A percentile compares a stretch with the other conserved stretches of the same genome.
phyloP scores from a whole-genome alignment of 1,140 invertebrate genomes.

The Diabrotica virgifera region DNA sequence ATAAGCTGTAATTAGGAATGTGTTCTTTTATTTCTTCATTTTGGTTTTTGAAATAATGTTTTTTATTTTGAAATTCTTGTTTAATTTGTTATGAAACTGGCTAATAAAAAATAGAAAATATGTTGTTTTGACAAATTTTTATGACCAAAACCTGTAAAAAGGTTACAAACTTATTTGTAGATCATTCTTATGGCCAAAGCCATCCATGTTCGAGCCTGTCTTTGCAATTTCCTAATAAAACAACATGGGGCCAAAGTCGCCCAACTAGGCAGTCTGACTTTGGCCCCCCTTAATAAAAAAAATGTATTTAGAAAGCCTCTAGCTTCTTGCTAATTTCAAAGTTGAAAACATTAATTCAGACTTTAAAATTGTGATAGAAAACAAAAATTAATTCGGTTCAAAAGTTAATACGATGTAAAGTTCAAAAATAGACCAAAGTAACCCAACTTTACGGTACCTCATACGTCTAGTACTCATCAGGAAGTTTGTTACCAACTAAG shows the following conservation, averaged over 20 bases:
- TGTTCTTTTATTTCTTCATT: not conserved
- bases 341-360: not conserved
- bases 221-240: not conserved
- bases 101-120: not conserved
- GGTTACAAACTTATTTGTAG: not conserved
- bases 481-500: too few relatives aligned
- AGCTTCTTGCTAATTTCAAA: not conserved
- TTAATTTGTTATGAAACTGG: not conserved
- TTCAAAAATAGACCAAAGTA: not conserved
- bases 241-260: not conserved
- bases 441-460: too few relatives aligned
- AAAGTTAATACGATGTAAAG: not conserved
- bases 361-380: too few relatives aligned
- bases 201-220: not conserved
- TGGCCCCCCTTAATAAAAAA: not conserved
- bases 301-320: not conserved
- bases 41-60: not conserved
- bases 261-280: slow-evolving; percentile 1
- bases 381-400: not conserved
- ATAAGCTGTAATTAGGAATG: not conserved
- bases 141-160: not conserved
- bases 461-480: too few relatives aligned
- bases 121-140: not conserved
- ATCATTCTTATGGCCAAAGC: not conserved
- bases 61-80: not conserved